phyloP scores from a whole-genome alignment of 30 jellyfish, hydroid and myxozoan species.

The Cassiopea andromeda region DNA sequence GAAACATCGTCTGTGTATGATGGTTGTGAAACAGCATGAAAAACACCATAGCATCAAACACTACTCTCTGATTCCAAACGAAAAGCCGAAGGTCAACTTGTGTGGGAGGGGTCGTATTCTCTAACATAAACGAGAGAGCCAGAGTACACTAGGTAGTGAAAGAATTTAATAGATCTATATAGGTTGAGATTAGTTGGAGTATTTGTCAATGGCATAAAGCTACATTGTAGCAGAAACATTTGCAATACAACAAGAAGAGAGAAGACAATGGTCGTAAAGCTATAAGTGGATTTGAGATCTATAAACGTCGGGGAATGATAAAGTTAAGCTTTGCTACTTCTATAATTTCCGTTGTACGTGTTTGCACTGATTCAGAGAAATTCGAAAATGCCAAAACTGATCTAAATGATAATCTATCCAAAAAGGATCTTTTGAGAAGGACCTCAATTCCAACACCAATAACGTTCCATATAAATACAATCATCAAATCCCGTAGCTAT shows the following conservation, averaged over 20 bases:
- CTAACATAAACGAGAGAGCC: conserved; percentile 18
- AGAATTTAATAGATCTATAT: neutral
- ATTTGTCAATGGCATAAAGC: neutral
- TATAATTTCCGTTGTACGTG: neutral
- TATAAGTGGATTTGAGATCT: neutral
- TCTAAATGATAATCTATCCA: no score
- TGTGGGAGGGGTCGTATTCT: conserved; percentile 22
- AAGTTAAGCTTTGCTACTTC: neutral
- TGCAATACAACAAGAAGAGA: neutral
- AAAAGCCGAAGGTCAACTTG: conserved; percentile 26
- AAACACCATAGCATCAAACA: neutral
- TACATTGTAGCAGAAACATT: neutral
- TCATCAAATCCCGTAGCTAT: no score
- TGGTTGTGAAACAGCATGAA: neutral
- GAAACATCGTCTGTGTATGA: neutral
- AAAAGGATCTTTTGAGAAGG: no score
- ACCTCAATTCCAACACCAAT: no score
- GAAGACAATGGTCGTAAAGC: neutral
- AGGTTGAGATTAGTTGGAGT: neutral
- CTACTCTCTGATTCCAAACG: conserved; percentile 18
- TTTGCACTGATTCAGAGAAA: no score
- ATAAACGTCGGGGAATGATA: neutral
- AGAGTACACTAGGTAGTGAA: conserved; percentile 1
- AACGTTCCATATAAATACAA: no score
- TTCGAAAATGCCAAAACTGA: no score